A percentile compares a stretch with the other conserved stretches of the same genome.
Conservation (phyloP, 2,888 invertebrate species). For the Zygaena filipendulae region DNA sequence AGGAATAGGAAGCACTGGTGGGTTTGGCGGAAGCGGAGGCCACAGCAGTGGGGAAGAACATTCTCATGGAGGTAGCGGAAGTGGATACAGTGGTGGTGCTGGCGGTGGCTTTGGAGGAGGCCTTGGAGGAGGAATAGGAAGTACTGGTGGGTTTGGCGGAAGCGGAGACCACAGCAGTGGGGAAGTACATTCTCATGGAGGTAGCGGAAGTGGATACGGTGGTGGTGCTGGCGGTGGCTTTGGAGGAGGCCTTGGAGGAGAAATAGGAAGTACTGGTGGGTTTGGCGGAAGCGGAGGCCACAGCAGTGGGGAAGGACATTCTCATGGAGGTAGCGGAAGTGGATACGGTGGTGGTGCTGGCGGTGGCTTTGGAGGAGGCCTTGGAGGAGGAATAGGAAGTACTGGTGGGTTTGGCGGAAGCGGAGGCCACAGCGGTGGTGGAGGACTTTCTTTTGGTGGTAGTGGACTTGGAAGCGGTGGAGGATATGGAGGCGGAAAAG, state of each 20-base stretch:
- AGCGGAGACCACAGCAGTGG: too few relatives aligned
- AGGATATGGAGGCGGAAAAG: slow-evolving; percentile 22
- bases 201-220: slow-evolving; percentile 16
- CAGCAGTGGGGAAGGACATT: slow-evolving; percentile 9
- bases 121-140: slow-evolving; percentile 16
- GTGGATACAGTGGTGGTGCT: slow-evolving; percentile 20
- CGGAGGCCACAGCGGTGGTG: slow-evolving; percentile 10
- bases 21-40: slow-evolving; percentile 16
- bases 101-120: slow-evolving; percentile 17
- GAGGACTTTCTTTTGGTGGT: slow-evolving; percentile 1
- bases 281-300: too few relatives aligned
- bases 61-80: slow-evolving; percentile 18
- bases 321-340: slow-evolving; percentile 11
- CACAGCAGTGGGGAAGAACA: slow-evolving; percentile 21
- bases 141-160: slow-evolving; percentile 22
- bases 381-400: slow-evolving; percentile 14
- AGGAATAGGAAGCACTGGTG: slow-evolving; percentile 20
- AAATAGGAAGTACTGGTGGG: slow-evolving; percentile 13
- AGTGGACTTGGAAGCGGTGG: slow-evolving; percentile 15
- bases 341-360: slow-evolving; percentile 28
- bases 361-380: slow-evolving; percentile 17
- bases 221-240: slow-evolving; percentile 29
- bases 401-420: slow-evolving; percentile 13
- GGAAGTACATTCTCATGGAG: slow-evolving; percentile 6
- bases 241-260: slow-evolving; percentile 15